Conservation (phyloP, 2,888 invertebrate species). For the Nebria salina region DNA sequence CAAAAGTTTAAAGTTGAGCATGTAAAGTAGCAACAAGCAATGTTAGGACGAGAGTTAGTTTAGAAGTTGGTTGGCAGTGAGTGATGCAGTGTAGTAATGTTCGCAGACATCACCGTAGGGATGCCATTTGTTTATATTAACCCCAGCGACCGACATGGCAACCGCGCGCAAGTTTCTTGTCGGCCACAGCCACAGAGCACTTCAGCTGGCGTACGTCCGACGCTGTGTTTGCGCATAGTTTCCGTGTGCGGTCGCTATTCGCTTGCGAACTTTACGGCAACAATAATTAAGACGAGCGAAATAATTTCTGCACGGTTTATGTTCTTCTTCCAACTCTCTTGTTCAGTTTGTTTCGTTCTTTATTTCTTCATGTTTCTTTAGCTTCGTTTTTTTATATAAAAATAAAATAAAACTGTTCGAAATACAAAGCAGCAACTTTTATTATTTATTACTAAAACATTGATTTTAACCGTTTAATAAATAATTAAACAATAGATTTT, state of each 20-base stretch:
- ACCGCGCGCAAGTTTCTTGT: conserved; percentile 34
- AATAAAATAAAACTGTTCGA: neutral
- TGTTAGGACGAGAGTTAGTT: conserved; percentile 11
- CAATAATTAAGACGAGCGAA: conserved; percentile 55
- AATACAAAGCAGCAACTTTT: neutral
- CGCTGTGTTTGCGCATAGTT: conserved; percentile 50
- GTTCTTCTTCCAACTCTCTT: conserved; percentile 22
- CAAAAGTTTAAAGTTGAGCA: neutral
- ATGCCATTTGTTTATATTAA: conserved; percentile 47
- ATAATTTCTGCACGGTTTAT: conserved; percentile 45
- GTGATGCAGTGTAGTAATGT: conserved; percentile 43
- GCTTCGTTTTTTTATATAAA: neutral
- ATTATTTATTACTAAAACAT: no score
- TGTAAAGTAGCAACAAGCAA: neutral
- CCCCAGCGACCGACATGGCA: conserved; percentile 43
- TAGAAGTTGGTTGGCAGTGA: conserved; percentile 33
- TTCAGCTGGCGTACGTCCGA: conserved; percentile 6
- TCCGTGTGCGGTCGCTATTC: conserved; percentile 53
- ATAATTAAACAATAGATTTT: no score
- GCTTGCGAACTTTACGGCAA: conserved; percentile 55
- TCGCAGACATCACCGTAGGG: conserved; percentile 44
- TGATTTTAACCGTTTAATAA: no score
- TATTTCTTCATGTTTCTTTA: neutral
- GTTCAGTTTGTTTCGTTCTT: conserved; percentile 26
- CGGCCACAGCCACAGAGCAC: conserved; percentile 6